Evolutionary conservation across 2,888 invertebrate genomes (phyloP).

Genomic region (Mimas tiliae): DNA sequence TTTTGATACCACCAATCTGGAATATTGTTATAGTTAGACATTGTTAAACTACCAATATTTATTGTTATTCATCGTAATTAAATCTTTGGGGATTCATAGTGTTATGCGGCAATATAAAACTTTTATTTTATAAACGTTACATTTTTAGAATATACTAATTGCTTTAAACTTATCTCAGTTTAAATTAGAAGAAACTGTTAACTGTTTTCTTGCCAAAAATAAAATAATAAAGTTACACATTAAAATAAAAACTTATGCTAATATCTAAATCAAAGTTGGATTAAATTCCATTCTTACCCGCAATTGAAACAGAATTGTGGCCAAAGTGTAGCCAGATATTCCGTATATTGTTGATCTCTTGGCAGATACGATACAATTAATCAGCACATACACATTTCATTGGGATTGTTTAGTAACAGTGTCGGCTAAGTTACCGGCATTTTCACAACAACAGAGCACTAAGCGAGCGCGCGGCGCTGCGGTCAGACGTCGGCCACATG

Average conservation of each 20-base stretch:
- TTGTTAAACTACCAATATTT: background rate
- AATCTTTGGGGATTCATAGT: background rate
- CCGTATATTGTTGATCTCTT: slow-evolving; percentile 14
- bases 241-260: background rate
- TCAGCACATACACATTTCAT: slow-evolving; percentile 59
- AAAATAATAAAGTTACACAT: background rate
- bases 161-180: background rate
- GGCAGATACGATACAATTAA: slow-evolving; percentile 13
- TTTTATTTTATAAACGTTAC: background rate
- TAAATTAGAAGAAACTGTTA: background rate
- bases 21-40: background rate
- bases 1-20: background rate
- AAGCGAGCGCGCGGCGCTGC: slow-evolving; percentile 59
- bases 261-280: background rate
- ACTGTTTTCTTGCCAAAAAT: background rate
- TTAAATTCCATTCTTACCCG: slow-evolving; percentile 50
- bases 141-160: background rate
- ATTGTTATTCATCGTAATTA: background rate
- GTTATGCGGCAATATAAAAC: background rate
- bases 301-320: slow-evolving; percentile 42
- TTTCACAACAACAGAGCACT: slow-evolving; percentile 49
- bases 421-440: slow-evolving; percentile 65
- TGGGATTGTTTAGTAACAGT: slow-evolving; percentile 42
- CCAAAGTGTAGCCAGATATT: slow-evolving; percentile 13
- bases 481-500: slow-evolving; percentile 60